Base-by-base conservation (phyloP, 1,140 invertebrate species). In the Diachasma alloeum region DNA sequence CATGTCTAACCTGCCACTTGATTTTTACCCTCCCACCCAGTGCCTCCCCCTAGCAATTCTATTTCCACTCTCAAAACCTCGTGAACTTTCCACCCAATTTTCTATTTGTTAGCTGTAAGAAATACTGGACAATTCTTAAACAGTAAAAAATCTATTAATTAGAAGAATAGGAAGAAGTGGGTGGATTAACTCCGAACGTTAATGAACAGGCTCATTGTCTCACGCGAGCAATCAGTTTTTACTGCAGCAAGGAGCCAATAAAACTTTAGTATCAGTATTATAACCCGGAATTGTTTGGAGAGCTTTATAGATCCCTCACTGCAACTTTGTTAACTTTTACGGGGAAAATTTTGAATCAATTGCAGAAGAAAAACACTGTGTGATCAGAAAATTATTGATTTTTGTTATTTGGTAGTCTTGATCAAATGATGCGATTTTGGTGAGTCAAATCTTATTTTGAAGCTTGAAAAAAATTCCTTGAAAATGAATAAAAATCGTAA, bases 161-260 rank as follows among this genome's bases (percentile, higher is more conserved):
- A 53, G 48, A 19, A 63, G 4, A 11, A 63, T 9, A 15, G 11
- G 11, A 63, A 11, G 24, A 56, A 56, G 48, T 56, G 1, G 10
- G 48, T 4, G 59, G 59, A 63, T 63, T 26, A 26, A 19, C 11
- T 63, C 11, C 3, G 22, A 11, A 24, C 22, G 19, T 26, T 63
- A 63, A 63, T 63, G 19, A 63, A 63, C 22, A 63, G 59, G 26
- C 59, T 63, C 59, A 63, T 63, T 63, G 59, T 63, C 19, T 63
- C 59, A 63, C 59, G 59, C 59, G 24, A 63, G 59, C 59, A 63
- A 24, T 63, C 22, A 63, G 22, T 63, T 63, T 63, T 63, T 63
- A 63, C 19, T 24, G 59, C 59, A 26, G 13, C 59, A 63, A 63
- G 59, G 24, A 63, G 59, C 11, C 11, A 63, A 63, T 63, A 63